Base-by-base conservation (phyloP, 2,888 invertebrate genomes). In the Conops quadrifasciatus region DNA sequence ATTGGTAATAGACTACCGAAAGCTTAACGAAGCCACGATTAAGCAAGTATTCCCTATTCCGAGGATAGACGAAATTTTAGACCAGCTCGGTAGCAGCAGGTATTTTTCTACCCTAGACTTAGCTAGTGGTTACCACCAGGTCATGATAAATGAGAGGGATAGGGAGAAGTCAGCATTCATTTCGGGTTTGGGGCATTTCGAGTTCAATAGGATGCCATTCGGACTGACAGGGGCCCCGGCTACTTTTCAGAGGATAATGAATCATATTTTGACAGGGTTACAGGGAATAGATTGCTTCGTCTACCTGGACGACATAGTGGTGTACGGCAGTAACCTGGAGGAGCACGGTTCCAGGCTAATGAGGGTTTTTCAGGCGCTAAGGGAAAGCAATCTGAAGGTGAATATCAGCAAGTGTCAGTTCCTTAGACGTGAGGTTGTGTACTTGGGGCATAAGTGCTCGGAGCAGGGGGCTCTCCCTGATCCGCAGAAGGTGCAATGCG, bases 121-220 rank as follows among this genome's bases (percentile, higher is more conserved):
- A 87, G 82, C 26, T 87, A 83, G 79, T 7, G 82, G 82, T 53
- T 84, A 80, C 36, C 83, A 78, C 2, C 86, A 85, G 49, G 68
- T 80, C 2, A 87, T 49, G 49, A n/a, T 49, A 13, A n/a, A 49
- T 49, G 13, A 49, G 5, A 19, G 5, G 16, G 49, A 49, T 1
- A 49, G 13, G n/a, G 53, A 56, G 5, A 56, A 56, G 24, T n/a
- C 53, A 3, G 53, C 53, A 11, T 56, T 56, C 13, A 56, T 16
- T 21, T 56, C 53, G 21, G 53, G 53, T n/a, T 21, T 56, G 13
- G 80, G 78, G 0, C 79, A 80, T 51, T 81, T 75, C 43, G 77
- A 80, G 62, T 81, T 78, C 64, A 79, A 78, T 7, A 73, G 80
- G 5, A 78, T 80, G 78, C 78, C 79, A 1, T 80, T 80, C 71